phyloP scores from a whole-genome alignment of 2,113 vertebrate species.

The Trematocara macrostoma region DNA sequence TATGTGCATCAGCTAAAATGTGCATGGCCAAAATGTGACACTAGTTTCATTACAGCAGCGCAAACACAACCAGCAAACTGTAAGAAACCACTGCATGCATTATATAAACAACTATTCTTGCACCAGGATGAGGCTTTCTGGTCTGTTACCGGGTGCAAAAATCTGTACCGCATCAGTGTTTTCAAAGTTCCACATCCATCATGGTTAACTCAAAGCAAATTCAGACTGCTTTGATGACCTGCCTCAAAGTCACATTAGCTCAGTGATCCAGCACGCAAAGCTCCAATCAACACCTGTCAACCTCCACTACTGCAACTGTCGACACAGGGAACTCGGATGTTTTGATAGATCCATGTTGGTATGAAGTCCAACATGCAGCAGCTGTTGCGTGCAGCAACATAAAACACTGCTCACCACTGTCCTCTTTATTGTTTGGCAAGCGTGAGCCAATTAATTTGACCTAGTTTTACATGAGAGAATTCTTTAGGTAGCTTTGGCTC shows the following conservation, averaged over 20 bases:
- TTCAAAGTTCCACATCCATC: neutral
- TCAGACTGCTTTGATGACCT: conserved; percentile 6
- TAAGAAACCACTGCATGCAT: neutral
- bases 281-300: conserved; percentile 26
- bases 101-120: neutral
- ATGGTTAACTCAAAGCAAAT: neutral
- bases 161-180: neutral
- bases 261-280: neutral
- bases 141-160: neutral
- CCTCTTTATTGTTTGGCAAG: conserved; percentile 16
- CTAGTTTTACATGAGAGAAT: conserved; percentile 29
- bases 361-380: neutral
- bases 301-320: conserved; percentile 13
- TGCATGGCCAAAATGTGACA: neutral
- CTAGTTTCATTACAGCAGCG: neutral
- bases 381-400: neutral
- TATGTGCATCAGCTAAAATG: conserved; percentile 4
- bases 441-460: conserved; percentile 45
- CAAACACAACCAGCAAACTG: neutral
- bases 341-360: neutral
- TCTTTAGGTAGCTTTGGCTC: neutral
- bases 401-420: neutral
- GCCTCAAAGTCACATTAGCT: conserved; percentile 28
- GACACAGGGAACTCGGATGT: neutral
- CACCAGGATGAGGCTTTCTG: neutral